Evolutionary conservation across 2,888 invertebrate genomes (phyloP), one percentile per base, ranked within the genome.

Genomic region (Tachystola acroxantha): DNA sequence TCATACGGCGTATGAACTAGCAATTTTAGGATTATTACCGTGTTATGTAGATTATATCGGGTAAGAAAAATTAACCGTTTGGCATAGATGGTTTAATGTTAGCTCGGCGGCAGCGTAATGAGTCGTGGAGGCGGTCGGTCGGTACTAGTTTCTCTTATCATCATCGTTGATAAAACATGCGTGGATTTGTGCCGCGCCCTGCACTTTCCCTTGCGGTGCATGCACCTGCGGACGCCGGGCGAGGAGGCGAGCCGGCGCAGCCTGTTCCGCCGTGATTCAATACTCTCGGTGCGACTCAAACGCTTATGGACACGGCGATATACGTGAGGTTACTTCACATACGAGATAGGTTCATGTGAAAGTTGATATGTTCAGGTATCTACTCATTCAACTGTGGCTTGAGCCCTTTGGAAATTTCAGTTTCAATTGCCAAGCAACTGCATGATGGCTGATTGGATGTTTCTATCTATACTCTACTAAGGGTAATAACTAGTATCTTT

Each of bases 81-180:
- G 36, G 43, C 40, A 33, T 39, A 42, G 42, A 42, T 34, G 43
- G 39, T 50, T 55, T 54, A 60, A 55, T 45, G 56, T 57, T 46
- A 56, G 53, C 42, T 50, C 38, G 44, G 42, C 40, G 61, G 73
- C 76, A 78, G 42, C 40, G 61, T 74, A 76, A 78, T 72, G 64
- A 70, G 67, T 66, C 60, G 65, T 73, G 66, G n/a, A 16, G 66
- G 59, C 39, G 49, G 6, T 54, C 51, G 61, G 64, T 65, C 64
- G 64, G 63, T 60, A 66, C 66, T 62, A 70, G 75, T 81, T 81
- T 82, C 81, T 80, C 80, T 82, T 82, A 84, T 82, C 84, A 84
- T 82, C 84, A 75, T 45, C 53, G 64, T 77, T 78, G 80, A 81
- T 80, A 84, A 81, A 79, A 76, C 78, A 75, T 78, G 75, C 77